Percentiles rank a stretch among this genome's conserved stretches.
Conservation (phyloP, 2,113 vertebrate species). For the Poeciliopsis prolifica region DNA sequence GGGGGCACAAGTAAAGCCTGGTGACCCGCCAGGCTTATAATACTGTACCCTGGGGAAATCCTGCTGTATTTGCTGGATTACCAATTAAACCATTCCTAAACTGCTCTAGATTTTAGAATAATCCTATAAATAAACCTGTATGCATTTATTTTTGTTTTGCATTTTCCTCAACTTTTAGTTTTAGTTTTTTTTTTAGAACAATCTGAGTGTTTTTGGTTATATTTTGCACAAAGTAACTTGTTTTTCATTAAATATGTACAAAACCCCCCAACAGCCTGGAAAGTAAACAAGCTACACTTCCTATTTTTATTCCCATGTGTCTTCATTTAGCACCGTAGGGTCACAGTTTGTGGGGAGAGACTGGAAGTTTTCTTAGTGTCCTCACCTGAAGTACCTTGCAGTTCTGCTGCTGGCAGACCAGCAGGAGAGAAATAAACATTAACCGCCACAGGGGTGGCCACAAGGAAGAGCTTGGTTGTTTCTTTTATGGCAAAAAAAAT, state of each 20-base stretch:
- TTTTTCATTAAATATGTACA: background rate
- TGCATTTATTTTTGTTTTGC: too few relatives aligned
- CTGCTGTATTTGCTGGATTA: too few relatives aligned
- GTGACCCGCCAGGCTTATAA: too few relatives aligned
- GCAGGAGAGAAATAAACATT: constrained; percentile 66
- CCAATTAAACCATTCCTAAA: too few relatives aligned
- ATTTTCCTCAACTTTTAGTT: too few relatives aligned
- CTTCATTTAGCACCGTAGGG: background rate
- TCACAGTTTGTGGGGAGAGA: constrained; percentile 14
- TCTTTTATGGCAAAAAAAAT: constrained; percentile 35
- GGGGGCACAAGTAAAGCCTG: too few relatives aligned
- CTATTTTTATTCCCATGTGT: constrained; percentile 9
- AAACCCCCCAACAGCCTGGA: background rate
- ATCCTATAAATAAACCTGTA: too few relatives aligned
- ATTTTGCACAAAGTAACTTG: background rate
- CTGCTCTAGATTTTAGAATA: too few relatives aligned
- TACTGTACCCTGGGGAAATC: too few relatives aligned
- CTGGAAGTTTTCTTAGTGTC: constrained; percentile 13
- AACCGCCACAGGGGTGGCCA: constrained; percentile 26
- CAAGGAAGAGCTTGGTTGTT: constrained; percentile 46
- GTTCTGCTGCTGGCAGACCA: constrained; percentile 35
- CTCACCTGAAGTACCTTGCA: constrained; percentile 52
- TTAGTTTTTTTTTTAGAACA: background rate
- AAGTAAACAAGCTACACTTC: constrained; percentile 7
- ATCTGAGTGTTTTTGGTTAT: background rate